phyloP scores from a whole-genome alignment of 2,797 vertebrate genomes.

The Caiman crocodilus region DNA sequence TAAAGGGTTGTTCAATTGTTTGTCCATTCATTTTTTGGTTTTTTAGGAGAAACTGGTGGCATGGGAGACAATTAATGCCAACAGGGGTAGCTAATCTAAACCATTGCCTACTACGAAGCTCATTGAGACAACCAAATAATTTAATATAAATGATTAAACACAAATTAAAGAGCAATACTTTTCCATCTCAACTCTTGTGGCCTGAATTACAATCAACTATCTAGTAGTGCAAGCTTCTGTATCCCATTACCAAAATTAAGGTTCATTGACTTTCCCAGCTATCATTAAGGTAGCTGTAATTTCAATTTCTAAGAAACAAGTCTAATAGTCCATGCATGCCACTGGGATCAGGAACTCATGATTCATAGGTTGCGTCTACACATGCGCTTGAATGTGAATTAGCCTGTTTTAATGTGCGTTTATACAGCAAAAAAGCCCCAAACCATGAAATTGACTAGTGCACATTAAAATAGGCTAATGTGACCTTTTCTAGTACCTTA shows the following conservation, averaged over 20 bases:
- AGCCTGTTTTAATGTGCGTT: no score
- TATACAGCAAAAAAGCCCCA: no score
- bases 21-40: rapidly evolving
- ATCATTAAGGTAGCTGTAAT: background rate
- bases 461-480: no score
- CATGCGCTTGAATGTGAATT: no score
- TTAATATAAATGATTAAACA: background rate
- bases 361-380: no score
- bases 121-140: background rate
- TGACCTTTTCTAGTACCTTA: no score
- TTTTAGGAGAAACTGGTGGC: background rate
- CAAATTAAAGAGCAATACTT: background rate
- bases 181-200: background rate
- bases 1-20: background rate
- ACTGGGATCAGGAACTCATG: background rate
- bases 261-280: background rate
- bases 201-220: background rate
- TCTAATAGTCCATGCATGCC: background rate
- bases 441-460: no score
- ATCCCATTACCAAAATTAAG: background rate
- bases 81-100: background rate
- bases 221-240: background rate
- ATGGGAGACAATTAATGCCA: background rate
- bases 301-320: background rate
- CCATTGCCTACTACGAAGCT: background rate